Evolutionary conservation across 2,113 vertebrate genomes (phyloP).

Genomic region (Apodemus sylvaticus): DNA sequence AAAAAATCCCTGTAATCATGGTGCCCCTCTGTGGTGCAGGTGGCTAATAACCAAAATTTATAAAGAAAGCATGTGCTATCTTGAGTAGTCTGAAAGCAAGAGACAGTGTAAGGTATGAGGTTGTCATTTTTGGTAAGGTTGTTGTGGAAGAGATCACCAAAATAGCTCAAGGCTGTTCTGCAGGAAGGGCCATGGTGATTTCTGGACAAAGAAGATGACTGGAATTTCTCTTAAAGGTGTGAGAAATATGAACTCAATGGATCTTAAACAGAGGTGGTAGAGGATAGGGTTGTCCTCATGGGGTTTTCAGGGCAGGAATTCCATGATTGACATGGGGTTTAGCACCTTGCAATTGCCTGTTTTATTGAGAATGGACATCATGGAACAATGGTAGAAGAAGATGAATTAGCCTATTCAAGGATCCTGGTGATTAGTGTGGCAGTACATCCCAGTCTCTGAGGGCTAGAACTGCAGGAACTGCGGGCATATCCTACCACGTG

Average conservation of each 20-base stretch:
- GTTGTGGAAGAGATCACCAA: neutral
- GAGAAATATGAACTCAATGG: neutral
- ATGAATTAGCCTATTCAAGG: neutral
- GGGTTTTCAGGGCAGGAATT: neutral
- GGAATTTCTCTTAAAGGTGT: neutral
- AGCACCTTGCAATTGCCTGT: neutral
- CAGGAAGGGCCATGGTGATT: neutral
- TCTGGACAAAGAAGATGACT: neutral
- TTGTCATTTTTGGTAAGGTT: neutral
- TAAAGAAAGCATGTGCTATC: neutral
- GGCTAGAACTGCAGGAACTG: no score
- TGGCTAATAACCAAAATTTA: neutral
- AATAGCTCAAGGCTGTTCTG: neutral
- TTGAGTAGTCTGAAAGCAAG: neutral
- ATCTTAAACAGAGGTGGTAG: neutral
- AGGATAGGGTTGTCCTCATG: neutral
- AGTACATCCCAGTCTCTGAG: neutral
- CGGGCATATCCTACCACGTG: no score
- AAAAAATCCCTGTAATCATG: neutral
- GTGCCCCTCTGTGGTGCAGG: neutral
- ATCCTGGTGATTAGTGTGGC: neutral
- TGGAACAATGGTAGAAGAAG: neutral
- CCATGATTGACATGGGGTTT: neutral
- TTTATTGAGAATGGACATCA: neutral
- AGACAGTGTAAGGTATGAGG: neutral